phyloP scores from a whole-genome alignment of 2,888 invertebrate genomes.

The Himalopsyche kuldschensis region DNA sequence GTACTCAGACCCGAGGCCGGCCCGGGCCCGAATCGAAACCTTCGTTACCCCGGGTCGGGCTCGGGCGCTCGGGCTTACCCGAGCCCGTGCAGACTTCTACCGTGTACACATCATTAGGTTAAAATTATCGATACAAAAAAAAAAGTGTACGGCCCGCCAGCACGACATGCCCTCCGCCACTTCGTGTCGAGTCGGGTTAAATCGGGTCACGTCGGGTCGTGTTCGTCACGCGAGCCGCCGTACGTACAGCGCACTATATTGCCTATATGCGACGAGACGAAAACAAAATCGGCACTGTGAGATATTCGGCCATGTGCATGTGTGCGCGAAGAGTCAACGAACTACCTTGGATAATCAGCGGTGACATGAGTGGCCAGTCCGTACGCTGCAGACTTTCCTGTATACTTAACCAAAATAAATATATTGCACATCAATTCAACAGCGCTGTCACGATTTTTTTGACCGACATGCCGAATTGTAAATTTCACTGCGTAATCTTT shows the following conservation, averaged over 20 bases:
- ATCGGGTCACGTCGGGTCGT: background rate
- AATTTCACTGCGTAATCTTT: too few relatives aligned
- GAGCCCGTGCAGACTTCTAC: too few relatives aligned
- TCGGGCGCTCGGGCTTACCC: too few relatives aligned
- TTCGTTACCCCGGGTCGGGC: too few relatives aligned
- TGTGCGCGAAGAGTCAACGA: conserved; percentile 10
- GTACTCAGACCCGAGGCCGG: too few relatives aligned
- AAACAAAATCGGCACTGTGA: conserved; percentile 3
- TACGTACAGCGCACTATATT: background rate
- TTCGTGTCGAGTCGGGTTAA: background rate
- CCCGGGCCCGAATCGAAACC: too few relatives aligned
- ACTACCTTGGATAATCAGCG: conserved; percentile 19
- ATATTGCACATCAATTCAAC: background rate
- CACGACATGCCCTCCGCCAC: background rate
- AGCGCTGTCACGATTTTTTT: too few relatives aligned
- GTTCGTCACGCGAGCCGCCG: conserved; percentile 6
- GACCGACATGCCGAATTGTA: too few relatives aligned
- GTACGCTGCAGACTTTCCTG: background rate
- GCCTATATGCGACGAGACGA: conserved; percentile 6
- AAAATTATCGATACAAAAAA: background rate
- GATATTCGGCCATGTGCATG: background rate
- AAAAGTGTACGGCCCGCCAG: background rate
- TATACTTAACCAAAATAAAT: background rate
- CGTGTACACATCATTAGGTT: background rate
- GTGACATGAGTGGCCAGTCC: background rate